Conservation (phyloP, 2,797 vertebrate species). For the Gallinago nigripennis region DNA sequence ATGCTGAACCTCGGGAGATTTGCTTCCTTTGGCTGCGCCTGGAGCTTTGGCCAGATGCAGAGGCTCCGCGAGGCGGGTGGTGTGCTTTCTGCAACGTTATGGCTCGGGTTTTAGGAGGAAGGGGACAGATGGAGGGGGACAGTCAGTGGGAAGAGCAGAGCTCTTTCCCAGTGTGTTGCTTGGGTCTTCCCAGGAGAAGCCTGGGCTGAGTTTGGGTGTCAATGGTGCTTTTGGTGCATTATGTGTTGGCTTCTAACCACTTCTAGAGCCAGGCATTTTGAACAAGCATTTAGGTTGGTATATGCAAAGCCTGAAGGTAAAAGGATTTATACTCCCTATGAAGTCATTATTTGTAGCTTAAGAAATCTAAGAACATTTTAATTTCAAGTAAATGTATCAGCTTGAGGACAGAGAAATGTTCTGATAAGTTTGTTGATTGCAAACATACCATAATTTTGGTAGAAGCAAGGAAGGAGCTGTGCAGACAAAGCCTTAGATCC, state of each 20-base stretch:
- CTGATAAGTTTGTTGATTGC: not conserved
- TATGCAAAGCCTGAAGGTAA: not conserved
- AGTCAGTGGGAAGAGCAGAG: not conserved
- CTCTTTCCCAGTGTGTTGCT: fast-evolving
- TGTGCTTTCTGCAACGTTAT: not conserved
- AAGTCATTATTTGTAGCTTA: not conserved
- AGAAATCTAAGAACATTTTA: not conserved
- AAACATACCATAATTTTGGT: not conserved
- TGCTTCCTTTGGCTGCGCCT: not conserved
- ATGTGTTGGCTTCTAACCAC: not conserved
- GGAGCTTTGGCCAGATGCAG: not conserved
- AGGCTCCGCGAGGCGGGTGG: fast-evolving
- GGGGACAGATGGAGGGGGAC: fast-evolving
- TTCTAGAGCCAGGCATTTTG: not conserved
- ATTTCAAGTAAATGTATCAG: not conserved
- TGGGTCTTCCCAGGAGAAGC: not conserved
- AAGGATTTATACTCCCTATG: not conserved
- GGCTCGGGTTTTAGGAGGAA: fast-evolving
- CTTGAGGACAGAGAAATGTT: not conserved
- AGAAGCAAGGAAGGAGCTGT: not conserved
- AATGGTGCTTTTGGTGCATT: not conserved
- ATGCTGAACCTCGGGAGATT: not conserved
- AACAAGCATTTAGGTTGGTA: not conserved
- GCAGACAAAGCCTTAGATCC: not conserved
- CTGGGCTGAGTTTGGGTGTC: not conserved